Percentiles rank a stretch among this genome's conserved stretches.
Conservation (phyloP, 2,797 vertebrate genomes). For the Silurus lanzhouensis region DNA sequence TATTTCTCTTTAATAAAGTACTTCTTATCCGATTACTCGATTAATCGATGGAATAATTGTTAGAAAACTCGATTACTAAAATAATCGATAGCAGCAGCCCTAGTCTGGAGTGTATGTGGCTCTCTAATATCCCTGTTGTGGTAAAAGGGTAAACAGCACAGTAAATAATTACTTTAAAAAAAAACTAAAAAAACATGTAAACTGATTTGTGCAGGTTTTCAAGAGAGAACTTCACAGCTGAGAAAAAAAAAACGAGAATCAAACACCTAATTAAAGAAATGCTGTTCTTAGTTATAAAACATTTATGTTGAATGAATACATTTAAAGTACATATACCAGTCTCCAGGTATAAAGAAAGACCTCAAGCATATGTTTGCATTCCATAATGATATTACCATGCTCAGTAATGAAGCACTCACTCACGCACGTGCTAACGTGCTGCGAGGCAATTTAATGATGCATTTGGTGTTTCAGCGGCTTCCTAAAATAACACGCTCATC, state of each 20-base stretch:
- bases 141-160: not conserved
- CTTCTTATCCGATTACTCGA: no score
- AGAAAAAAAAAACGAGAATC: not conserved
- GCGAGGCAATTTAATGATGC: slow-evolving; percentile 42
- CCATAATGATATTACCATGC: slow-evolving; percentile 3
- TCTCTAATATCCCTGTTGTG: not conserved
- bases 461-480: slow-evolving; percentile 36
- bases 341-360: slow-evolving; percentile 5
- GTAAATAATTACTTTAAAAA: not conserved
- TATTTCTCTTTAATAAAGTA: no score
- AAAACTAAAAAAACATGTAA: not conserved
- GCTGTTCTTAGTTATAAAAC: not conserved
- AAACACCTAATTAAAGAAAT: not conserved
- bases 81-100: no score
- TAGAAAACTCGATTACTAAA: no score
- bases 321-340: not conserved
- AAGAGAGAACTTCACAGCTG: not conserved
- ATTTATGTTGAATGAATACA: not conserved
- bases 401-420: slow-evolving; percentile 28
- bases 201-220: not conserved
- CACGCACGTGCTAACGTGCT: slow-evolving; percentile 33
- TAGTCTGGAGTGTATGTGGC: not conserved
- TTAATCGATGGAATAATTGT: no score
- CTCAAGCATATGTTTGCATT: slow-evolving; percentile 28
- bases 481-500: slow-evolving; percentile 31